Conservation (phyloP, 35 echinoderm and acorn worm species). For the Strongylocentrotus purpuratus region DNA sequence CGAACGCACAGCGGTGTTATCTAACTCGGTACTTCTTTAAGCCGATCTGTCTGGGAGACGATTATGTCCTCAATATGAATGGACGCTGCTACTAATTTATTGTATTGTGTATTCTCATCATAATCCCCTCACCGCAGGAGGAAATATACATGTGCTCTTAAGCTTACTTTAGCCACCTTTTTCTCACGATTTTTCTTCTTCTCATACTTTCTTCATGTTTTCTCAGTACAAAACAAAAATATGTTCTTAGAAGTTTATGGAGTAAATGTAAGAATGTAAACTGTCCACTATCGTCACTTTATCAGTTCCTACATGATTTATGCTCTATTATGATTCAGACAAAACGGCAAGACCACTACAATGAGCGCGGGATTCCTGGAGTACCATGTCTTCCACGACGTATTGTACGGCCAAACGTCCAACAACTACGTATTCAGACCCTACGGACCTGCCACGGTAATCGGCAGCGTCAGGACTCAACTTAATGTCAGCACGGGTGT, state of each 20-base stretch:
- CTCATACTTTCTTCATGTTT: too few relatives aligned
- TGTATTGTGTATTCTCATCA: too few relatives aligned
- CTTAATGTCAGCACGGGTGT: constrained; percentile 53
- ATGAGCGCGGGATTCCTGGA: constrained; percentile 62
- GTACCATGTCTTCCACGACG: constrained; percentile 62
- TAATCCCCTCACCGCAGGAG: too few relatives aligned
- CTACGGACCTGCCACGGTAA: constrained; percentile 13
- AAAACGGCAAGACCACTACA: constrained; percentile 30
- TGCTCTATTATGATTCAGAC: constrained; percentile 35
- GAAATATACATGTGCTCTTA: too few relatives aligned
- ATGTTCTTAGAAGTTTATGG: neutral
- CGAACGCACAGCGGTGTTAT: too few relatives aligned
- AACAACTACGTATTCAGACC: constrained; percentile 74
- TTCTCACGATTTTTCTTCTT: too few relatives aligned
- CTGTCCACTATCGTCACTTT: neutral
- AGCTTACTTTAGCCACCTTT: too few relatives aligned
- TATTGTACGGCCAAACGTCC: constrained; percentile 61
- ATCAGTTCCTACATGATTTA: neutral
- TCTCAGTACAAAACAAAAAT: neutral
- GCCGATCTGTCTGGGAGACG: too few relatives aligned
- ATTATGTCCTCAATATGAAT: too few relatives aligned
- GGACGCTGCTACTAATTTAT: too few relatives aligned
- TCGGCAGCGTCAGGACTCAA: constrained; percentile 31
- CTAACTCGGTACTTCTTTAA: too few relatives aligned
- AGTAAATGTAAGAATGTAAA: neutral